Conservation (phyloP, 2,113 vertebrate species). For the Glaucomys volans region DNA sequence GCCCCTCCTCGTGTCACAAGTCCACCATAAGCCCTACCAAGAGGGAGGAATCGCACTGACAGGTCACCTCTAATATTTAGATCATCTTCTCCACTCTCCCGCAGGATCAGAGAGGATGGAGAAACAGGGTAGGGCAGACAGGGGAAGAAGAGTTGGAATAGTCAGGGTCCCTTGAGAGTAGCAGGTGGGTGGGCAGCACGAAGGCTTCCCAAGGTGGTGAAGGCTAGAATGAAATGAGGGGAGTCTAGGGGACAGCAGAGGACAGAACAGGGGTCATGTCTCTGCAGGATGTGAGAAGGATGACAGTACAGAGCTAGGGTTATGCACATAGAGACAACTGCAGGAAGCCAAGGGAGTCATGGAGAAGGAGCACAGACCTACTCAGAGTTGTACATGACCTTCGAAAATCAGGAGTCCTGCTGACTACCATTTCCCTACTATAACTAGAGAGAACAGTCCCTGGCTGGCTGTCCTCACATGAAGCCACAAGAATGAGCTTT, state of each 20-base stretch:
- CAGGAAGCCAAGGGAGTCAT: background rate
- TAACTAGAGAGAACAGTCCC: too few relatives aligned
- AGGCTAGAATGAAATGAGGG: background rate
- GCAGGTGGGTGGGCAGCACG: accelerated
- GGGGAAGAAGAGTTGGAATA: too few relatives aligned
- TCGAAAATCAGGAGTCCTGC: background rate
- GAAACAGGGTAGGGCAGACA: background rate
- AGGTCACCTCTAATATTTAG: background rate
- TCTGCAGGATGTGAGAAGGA: background rate
- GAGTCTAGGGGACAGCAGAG: background rate
- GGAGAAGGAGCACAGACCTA: background rate
- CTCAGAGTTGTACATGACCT: background rate
- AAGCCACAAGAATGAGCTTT: background rate
- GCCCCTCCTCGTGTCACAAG: background rate
- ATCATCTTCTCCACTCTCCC: background rate
- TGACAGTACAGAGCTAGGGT: accelerated
- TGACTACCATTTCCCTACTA: background rate
- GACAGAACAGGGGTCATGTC: background rate
- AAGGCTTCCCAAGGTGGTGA: background rate
- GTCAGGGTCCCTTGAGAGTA: accelerated
- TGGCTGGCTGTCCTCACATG: accelerated
- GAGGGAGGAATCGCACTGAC: background rate
- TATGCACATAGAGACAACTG: accelerated
- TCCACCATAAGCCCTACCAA: background rate
- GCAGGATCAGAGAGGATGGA: background rate